These are phyloP conservation scores for Hestina assimilis DNA, from an alignment of 1,140 invertebrate species.

Conservation along the genomic window DNA sequence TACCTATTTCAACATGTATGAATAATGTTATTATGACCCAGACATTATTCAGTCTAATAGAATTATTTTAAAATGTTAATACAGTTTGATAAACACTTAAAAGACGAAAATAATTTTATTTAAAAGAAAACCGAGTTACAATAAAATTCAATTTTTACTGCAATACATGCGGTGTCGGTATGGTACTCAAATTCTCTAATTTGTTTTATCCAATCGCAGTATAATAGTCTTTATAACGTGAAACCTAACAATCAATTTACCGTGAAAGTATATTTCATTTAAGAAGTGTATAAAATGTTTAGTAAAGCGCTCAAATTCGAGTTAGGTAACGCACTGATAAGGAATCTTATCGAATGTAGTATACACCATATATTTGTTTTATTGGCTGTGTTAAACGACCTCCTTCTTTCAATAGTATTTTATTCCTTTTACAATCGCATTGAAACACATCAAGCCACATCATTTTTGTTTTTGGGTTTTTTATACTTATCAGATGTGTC, in stretches of 20 bases:
- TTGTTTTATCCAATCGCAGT: not conserved
- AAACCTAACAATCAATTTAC: not conserved
- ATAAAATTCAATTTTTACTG: conserved; percentile 21
- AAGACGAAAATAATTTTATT: conserved; percentile 6
- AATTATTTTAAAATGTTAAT: not conserved
- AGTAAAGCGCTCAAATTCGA: conserved; percentile 37
- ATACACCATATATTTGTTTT: conserved; percentile 21
- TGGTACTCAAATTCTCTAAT: not conserved
- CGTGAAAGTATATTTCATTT: not conserved
- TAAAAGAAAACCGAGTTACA: conserved; percentile 16
- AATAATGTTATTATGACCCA: too few relatives aligned
- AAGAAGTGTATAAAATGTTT: conserved; percentile 28
- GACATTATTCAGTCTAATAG: too few relatives aligned
- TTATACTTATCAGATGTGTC: too few relatives aligned
- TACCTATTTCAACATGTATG: too few relatives aligned
- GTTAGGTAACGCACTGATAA: conserved; percentile 37
- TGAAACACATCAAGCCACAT: too few relatives aligned
- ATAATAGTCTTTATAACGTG: not conserved
- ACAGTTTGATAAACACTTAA: not conserved
- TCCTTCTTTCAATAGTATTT: not conserved
- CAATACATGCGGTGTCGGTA: conserved; percentile 13
- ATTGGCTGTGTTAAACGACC: conserved; percentile 21
- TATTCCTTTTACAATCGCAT: not conserved
- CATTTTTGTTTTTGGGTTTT: too few relatives aligned
- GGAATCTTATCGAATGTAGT: conserved; percentile 22